Evolutionary conservation across 2,888 invertebrate species (phyloP), one percentile per base, ranked within the genome.

Genomic region (Oxytorus armatus): DNA sequence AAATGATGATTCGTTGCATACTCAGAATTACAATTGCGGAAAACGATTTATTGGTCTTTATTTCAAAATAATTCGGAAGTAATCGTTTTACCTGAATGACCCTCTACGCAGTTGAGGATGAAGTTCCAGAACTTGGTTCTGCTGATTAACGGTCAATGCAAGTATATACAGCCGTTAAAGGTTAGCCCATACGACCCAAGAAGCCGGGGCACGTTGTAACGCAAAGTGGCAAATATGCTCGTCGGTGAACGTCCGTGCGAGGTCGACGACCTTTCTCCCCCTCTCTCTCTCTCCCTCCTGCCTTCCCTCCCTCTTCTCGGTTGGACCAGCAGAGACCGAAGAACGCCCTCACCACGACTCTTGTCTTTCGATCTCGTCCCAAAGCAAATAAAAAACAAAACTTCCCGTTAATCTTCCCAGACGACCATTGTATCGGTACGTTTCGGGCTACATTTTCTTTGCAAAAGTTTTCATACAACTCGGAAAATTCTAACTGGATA

Each of bases 241-340:
- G 65, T 87, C 90, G 91, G 90, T 91, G 91, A 91, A 91, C 88
- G 91, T 90, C 90, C 91, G 90, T 86, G 79, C 83, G 82, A 85
- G 91, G 89, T 91, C 90, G 87, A 87, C 87, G 90, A 91, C 88
- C 91, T 70, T 29, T 61, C 23, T 74, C 55, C 18, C 55, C 47
- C 39, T 57, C 33, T 70, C 57, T 33, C 29, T 57, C 21, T 57
- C 16, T 57, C 57, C 16, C 57, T 57, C 42, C n/a, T n/a, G n/a
- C n/a, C n/a, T n/a, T n/a, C n/a, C n/a, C n/a, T n/a, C 33, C 66
- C 36, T 21, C 21, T 39, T 44, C 47, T 74, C 65, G 11, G 16
- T 21, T 23, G 21, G 65, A 42, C 80, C 82, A 76, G 77, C 81
- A 77, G 77, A 83, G 83, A 81, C 59, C 79, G 81, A 76, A 47